Percentiles rank a stretch among this genome's conserved stretches.
phyloP scores from a whole-genome alignment of 2,888 invertebrate genomes.

The Tetragnatha montana region DNA sequence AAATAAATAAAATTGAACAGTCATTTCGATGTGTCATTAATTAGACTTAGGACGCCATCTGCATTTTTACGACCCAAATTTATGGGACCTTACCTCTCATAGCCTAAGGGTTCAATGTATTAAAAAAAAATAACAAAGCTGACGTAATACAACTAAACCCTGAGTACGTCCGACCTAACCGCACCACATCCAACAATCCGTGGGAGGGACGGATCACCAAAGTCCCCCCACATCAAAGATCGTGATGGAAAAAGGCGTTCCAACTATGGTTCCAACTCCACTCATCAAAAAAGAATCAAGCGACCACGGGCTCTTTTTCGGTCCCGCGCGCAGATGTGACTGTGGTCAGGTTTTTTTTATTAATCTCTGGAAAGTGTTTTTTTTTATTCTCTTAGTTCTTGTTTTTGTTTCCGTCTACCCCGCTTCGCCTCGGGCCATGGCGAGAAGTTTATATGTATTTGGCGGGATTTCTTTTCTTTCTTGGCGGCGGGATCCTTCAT shows the following conservation, averaged over 20 bases:
- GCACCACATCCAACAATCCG: conserved; percentile 23
- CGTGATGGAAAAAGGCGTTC: conserved; percentile 68
- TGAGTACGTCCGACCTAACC: background rate
- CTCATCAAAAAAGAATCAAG: conserved; percentile 60
- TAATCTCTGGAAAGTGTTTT: conserved; percentile 1
- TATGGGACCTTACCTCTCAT: background rate
- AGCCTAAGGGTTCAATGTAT: background rate
- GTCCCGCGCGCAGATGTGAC: conserved; percentile 31
- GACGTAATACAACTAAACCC: background rate
- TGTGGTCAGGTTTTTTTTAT: conserved; percentile 18
- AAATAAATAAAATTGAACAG: too few relatives aligned
- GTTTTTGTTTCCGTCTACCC: conserved; percentile 55
- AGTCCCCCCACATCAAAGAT: background rate
- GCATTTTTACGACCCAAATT: conserved; percentile 15
- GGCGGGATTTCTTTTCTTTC: background rate
- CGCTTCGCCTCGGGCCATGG: conserved; percentile 21
- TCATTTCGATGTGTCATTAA: too few relatives aligned
- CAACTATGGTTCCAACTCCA: conserved; percentile 4
- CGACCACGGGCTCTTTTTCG: conserved; percentile 25
- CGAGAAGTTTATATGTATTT: conserved; percentile 43
- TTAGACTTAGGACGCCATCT: too few relatives aligned
- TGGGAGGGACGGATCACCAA: background rate
- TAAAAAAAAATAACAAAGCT: background rate
- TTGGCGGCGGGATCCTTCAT: background rate
- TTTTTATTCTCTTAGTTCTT: background rate